These are phyloP conservation scores for Dysmachus trigonus DNA, from an alignment of 2,888 invertebrate genomes.

Conservation along the genomic window DNA sequence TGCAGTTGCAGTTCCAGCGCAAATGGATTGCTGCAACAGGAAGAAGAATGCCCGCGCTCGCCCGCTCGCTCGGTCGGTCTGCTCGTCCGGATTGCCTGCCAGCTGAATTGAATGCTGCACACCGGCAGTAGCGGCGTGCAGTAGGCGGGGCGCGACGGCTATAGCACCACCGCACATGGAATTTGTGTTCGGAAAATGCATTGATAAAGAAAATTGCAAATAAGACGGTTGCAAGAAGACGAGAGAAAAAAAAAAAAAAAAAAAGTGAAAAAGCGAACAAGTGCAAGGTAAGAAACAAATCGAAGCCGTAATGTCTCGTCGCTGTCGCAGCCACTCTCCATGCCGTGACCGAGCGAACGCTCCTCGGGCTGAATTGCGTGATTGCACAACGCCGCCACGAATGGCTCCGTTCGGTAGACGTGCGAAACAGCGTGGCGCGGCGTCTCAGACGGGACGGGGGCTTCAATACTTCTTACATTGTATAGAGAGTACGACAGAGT, in stretches of 20 bases:
- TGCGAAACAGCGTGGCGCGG: no score
- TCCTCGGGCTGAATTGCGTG: slow-evolving; percentile 38
- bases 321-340: background rate
- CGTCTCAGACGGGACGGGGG: background rate
- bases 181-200: slow-evolving; percentile 27
- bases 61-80: no score
- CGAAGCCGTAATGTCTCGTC: slow-evolving; percentile 39
- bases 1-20: background rate
- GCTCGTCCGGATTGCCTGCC: background rate
- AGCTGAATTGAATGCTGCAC: slow-evolving; percentile 15
- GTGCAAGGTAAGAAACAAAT: slow-evolving; percentile 41
- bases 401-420: background rate
- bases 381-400: slow-evolving; percentile 4
- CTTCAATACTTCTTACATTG: slow-evolving; percentile 1
- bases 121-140: background rate
- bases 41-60: background rate
- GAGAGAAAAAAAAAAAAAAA: background rate
- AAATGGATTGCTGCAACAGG: slow-evolving; percentile 2
- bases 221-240: background rate
- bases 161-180: background rate
- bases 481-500: background rate
- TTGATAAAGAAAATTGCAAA: slow-evolving; percentile 18
- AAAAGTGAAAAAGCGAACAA: slow-evolving; percentile 22
- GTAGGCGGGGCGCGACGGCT: background rate
- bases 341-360: slow-evolving; percentile 16